Conservation (phyloP, 2,113 vertebrate species). For the Stigmatopora nigra region DNA sequence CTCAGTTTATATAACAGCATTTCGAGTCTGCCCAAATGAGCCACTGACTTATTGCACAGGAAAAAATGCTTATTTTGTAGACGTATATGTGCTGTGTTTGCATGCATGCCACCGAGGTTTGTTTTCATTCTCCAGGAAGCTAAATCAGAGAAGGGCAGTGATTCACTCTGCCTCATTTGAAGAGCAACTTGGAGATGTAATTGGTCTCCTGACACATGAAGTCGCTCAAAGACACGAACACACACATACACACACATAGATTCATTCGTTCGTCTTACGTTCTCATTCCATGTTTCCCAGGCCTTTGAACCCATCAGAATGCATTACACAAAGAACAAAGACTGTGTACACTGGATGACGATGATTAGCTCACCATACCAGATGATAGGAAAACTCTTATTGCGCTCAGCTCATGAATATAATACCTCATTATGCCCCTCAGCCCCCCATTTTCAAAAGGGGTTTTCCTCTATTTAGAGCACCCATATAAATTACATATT, state of each 20-base stretch:
- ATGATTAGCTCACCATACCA: conserved; percentile 57
- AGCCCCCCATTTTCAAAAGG: conserved; percentile 22
- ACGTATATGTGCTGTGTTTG: neutral
- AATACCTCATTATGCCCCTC: conserved; percentile 37
- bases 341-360: conserved; percentile 47
- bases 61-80: conserved; percentile 9
- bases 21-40: conserved; percentile 24
- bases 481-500: neutral
- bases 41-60: conserved; percentile 34
- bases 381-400: conserved; percentile 43
- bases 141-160: conserved; percentile 43
- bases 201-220: conserved; percentile 57
- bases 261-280: conserved; percentile 10
- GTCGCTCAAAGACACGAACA: conserved; percentile 10
- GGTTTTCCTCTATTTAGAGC: conserved; percentile 19
- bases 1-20: conserved; percentile 47
- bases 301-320: conserved; percentile 62
- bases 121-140: conserved; percentile 33
- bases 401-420: conserved; percentile 52
- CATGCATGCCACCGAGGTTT: conserved; percentile 17
- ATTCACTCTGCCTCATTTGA: conserved; percentile 52
- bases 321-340: conserved; percentile 57
- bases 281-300: conserved; percentile 42
- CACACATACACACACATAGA: neutral
- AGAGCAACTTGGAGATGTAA: conserved; percentile 54